Conservation (phyloP, 2,113 vertebrate species). For the Gulo gulo region DNA sequence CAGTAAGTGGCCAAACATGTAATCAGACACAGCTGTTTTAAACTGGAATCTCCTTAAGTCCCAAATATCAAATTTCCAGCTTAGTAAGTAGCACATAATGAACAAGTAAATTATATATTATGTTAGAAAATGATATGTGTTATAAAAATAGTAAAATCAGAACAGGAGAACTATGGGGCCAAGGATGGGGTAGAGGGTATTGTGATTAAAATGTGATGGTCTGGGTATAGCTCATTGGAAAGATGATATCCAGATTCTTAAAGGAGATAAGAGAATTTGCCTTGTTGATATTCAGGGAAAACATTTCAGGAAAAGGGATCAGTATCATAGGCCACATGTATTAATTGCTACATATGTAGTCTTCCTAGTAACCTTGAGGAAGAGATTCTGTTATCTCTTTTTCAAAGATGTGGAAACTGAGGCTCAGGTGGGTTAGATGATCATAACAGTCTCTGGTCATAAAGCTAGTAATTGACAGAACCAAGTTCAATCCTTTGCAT, state of each 20-base stretch:
- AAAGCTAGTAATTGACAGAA: background rate
- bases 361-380: background rate
- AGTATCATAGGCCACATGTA: background rate
- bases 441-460: background rate
- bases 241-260: background rate
- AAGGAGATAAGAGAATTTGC: background rate
- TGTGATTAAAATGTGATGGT: background rate
- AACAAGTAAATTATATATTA: background rate
- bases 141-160: background rate
- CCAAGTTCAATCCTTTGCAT: background rate
- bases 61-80: background rate
- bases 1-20: background rate
- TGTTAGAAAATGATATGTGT: background rate
- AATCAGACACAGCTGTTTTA: background rate
- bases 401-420: background rate
- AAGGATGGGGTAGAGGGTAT: background rate
- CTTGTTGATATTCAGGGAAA: background rate
- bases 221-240: background rate
- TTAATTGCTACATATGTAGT: background rate
- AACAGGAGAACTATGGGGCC: background rate
- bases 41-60: background rate
- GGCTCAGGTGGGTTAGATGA: background rate
- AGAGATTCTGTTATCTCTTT: background rate
- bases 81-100: background rate
- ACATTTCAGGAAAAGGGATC: background rate